phyloP scores from a whole-genome alignment of 1,140 invertebrate genomes.

The Chelonus insularis region DNA sequence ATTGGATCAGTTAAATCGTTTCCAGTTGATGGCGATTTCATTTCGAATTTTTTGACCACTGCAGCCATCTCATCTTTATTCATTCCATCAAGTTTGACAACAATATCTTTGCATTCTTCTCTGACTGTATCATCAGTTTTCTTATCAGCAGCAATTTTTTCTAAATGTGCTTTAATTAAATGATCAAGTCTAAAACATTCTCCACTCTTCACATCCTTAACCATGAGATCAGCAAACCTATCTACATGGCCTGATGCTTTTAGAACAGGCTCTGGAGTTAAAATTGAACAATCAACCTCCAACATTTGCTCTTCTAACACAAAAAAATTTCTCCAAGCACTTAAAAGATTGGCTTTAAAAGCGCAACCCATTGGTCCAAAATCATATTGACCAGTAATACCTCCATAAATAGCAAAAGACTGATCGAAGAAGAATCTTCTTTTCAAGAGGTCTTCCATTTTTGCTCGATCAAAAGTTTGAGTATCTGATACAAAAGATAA shows the following conservation, averaged over 20 bases:
- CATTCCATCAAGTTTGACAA: slow-evolving; percentile 84
- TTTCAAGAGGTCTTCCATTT: slow-evolving; percentile 97
- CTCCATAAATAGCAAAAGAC: slow-evolving; percentile 99
- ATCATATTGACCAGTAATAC: slow-evolving; percentile 89
- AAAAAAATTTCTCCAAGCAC: slow-evolving; percentile 95
- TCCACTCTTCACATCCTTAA: slow-evolving; percentile 93
- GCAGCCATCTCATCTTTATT: slow-evolving; percentile 86
- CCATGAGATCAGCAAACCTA: slow-evolving; percentile 98
- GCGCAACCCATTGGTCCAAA: slow-evolving; percentile 99
- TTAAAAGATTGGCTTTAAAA: slow-evolving; percentile 93
- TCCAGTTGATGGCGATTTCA: slow-evolving; percentile 92
- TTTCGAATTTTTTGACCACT: slow-evolving; percentile 83
- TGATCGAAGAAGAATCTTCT: slow-evolving; percentile 98
- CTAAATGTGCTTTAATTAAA: slow-evolving; percentile 95
- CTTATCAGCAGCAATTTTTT: slow-evolving; percentile 87
- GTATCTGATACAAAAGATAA: slow-evolving; percentile 76
- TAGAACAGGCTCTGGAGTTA: slow-evolving; percentile 95
- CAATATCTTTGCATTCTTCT: slow-evolving; percentile 77
- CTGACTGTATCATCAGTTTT: slow-evolving; percentile 73
- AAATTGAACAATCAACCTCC: slow-evolving; percentile 96
- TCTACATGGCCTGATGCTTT: slow-evolving; percentile 99
- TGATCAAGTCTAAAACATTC: slow-evolving; percentile 98
- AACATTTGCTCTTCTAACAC: slow-evolving; percentile 98
- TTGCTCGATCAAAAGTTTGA: slow-evolving; percentile 83
- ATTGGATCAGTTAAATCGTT: slow-evolving; percentile 94